Percentiles rank a stretch among this genome's conserved stretches.
Conservation (phyloP, 2,888 invertebrate species). For the Mythimna impura region DNA sequence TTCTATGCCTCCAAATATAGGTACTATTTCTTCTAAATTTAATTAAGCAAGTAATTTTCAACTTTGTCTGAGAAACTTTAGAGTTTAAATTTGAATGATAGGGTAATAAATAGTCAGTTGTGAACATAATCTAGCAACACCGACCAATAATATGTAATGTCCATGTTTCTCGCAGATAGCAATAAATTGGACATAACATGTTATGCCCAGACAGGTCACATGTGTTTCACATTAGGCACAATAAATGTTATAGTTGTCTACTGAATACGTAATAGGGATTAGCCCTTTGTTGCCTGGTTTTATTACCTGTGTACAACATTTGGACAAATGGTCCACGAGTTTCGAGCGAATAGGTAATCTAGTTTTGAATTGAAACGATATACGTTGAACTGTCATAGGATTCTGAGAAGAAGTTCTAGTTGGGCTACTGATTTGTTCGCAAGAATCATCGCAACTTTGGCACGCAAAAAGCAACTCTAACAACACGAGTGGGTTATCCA, state of each 20-base stretch:
- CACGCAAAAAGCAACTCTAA: no score
- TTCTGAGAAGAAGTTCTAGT: background rate
- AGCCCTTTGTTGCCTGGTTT: constrained; percentile 44
- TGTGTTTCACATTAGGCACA: constrained; percentile 54
- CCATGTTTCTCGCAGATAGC: constrained; percentile 45
- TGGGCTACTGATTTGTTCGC: no score
- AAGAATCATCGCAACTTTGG: no score
- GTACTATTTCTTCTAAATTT: constrained; percentile 29
- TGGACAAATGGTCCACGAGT: constrained; percentile 29
- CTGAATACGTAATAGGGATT: constrained; percentile 51
- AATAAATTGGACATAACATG: constrained; percentile 59
- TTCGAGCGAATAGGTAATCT: constrained; percentile 31
- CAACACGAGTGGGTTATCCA: no score
- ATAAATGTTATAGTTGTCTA: constrained; percentile 56
- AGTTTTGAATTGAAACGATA: constrained; percentile 31
- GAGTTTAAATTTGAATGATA: constrained; percentile 6
- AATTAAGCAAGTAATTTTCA: background rate
- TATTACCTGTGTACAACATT: constrained; percentile 47
- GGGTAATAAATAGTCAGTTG: constrained; percentile 23
- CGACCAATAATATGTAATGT: constrained; percentile 54
- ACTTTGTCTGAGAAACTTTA: background rate
- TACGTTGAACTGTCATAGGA: background rate
- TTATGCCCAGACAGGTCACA: constrained; percentile 48
- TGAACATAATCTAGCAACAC: constrained; percentile 42
- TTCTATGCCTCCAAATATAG: constrained; percentile 21